Evolutionary conservation across 2,797 vertebrate species (phyloP).

Genomic region (Orestias chungarensis): DNA sequence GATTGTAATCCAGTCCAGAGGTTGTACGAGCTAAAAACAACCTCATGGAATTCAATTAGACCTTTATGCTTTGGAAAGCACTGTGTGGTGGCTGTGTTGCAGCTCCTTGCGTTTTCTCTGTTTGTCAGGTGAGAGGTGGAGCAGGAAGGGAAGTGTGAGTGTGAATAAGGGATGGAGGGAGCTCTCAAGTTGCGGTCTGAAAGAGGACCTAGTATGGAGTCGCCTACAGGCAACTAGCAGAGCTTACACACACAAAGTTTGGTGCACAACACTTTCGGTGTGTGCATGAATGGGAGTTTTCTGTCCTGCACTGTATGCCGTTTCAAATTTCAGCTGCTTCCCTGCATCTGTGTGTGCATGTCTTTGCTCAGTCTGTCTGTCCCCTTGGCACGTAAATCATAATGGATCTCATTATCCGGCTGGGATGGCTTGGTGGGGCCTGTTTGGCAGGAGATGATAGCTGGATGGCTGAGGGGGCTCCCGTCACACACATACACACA

Average conservation of each 20-base stretch:
- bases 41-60: conserved; percentile 1
- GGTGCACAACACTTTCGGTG: background rate
- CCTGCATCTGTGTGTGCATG: conserved; percentile 30
- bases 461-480: conserved; percentile 69
- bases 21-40: background rate
- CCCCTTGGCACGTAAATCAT: conserved; percentile 76
- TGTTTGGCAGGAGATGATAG: conserved; percentile 76
- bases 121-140: conserved; percentile 34
- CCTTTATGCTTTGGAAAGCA: conserved; percentile 36
- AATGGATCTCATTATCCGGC: conserved; percentile 80
- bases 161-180: conserved; percentile 37
- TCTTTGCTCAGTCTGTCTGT: conserved; percentile 72
- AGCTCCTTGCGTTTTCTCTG: conserved; percentile 25
- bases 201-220: conserved; percentile 49
- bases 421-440: conserved; percentile 72
- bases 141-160: conserved; percentile 17
- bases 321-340: conserved; percentile 65
- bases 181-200: conserved; percentile 56
- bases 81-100: conserved; percentile 10
- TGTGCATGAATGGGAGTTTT: conserved; percentile 9
- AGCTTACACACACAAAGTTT: conserved; percentile 28
- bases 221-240: conserved; percentile 49
- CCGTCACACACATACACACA: conserved; percentile 22
- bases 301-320: conserved; percentile 46
- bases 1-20: background rate